Conservation (phyloP, 1,140 invertebrate genomes). For the Drosophila ananassae region DNA sequence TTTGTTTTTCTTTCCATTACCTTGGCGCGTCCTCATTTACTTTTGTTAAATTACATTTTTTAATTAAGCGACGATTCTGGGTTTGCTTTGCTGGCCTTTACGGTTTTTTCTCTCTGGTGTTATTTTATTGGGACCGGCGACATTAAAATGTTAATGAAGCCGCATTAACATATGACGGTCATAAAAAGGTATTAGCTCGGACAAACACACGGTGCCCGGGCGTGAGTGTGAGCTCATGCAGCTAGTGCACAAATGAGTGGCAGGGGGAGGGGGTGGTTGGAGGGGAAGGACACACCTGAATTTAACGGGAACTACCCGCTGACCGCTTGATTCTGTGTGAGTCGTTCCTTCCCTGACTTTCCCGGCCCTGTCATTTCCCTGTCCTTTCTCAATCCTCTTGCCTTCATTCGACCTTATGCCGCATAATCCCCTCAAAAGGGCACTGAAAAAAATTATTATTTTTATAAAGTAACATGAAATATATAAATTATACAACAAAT, state of each 20-base stretch:
- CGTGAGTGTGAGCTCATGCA: slow-evolving; percentile 55
- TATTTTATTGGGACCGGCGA: slow-evolving; percentile 60
- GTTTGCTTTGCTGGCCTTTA: slow-evolving; percentile 19
- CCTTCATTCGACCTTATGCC: slow-evolving; percentile 55
- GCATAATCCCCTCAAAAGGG: slow-evolving; percentile 63
- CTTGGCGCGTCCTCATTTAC: slow-evolving; percentile 41
- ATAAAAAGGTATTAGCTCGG: slow-evolving; percentile 77
- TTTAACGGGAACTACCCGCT: slow-evolving; percentile 63
- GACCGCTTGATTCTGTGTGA: slow-evolving; percentile 69
- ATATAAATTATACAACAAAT: background rate
- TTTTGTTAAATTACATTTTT: slow-evolving; percentile 75
- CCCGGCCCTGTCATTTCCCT: slow-evolving; percentile 30
- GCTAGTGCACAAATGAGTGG: slow-evolving; percentile 26
- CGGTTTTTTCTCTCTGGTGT: slow-evolving; percentile 26
- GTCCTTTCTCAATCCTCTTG: slow-evolving; percentile 17
- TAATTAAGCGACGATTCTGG: slow-evolving; percentile 58
- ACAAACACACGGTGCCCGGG: slow-evolving; percentile 45
- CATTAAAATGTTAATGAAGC: slow-evolving; percentile 82
- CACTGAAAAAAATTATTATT: slow-evolving; percentile 1
- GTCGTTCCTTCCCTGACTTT: slow-evolving; percentile 27
- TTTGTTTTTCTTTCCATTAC: slow-evolving; percentile 4
- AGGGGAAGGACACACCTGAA: slow-evolving; percentile 32
- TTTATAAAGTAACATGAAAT: background rate
- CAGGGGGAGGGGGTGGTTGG: background rate
- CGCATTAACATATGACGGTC: slow-evolving; percentile 79